Base-by-base conservation (phyloP, 1,140 invertebrate genomes). In the Drosophila jambulina region DNA sequence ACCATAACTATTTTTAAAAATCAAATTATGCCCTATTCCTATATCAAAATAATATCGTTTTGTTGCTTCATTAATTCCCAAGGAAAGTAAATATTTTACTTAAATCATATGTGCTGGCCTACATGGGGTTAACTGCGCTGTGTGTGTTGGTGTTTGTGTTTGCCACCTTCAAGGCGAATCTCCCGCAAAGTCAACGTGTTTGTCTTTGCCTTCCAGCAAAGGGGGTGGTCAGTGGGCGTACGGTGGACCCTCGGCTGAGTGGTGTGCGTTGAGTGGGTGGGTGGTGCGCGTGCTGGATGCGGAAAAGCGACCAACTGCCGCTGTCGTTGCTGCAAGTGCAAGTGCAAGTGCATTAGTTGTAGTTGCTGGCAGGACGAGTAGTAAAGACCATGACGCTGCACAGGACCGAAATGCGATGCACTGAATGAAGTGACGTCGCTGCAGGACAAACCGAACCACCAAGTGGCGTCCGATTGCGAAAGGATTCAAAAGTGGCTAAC, bases 381-480 rank as follows among this genome's bases (percentile, higher is more conserved):
- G 83, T 87, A 87, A 80, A 59, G 76, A 83, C 67, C 76, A 77
- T 87, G 84, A 87, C 80, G 80, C 76, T 87, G 80, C 84, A 80
- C 63, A 48, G 79, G 71, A 25, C 15, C 49, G 36, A 38, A 72
- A 61, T 32, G 49, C 62, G 77, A 67, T 58, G 76, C 76, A 83
- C 63, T 87, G 83, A 87, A 87, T 87, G 83, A 87, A 87, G 78
- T 85, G 71, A 83, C 71, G 84, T 87, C 84, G 83, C 58, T 70
- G 40, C 45, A 49, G 40, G 40, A 6, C 10, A 53, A 56, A 51
- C 25, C 46, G 15, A 42, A 36, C 1, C 15, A 29, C 34, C 13
- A 38, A 25, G 48, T n/a, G 75, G 56, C 61, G 64, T 56, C 19
- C 34, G 21, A 21, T 32, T 23, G 48, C 34, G 21, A 67, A 48